phyloP scores from a whole-genome alignment of 2,888 invertebrate species.

The Protophormia terraenovae region DNA sequence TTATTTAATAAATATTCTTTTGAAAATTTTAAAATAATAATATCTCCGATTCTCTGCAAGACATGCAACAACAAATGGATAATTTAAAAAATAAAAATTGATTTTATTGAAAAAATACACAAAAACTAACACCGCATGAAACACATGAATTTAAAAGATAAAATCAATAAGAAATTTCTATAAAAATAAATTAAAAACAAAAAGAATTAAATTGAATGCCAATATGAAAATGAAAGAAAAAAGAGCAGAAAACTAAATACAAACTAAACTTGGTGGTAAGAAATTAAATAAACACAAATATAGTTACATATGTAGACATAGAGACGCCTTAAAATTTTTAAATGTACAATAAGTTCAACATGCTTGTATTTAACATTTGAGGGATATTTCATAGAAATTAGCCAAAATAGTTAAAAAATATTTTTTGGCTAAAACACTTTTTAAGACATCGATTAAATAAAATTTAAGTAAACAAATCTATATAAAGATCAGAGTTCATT shows the following conservation, averaged over 20 bases:
- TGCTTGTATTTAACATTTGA: not conserved
- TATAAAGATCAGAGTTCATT: no score
- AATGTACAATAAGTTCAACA: constrained; percentile 1
- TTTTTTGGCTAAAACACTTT: no score
- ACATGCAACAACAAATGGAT: constrained; percentile 9
- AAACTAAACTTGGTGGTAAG: not conserved
- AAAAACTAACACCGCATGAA: constrained; percentile 11
- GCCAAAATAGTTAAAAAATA: no score
- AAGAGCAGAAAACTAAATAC: not conserved
- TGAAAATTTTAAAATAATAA: not conserved
- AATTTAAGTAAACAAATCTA: no score
- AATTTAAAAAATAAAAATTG: constrained; percentile 24
- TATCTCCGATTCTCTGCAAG: constrained; percentile 15
- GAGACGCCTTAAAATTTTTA: constrained; percentile 35
- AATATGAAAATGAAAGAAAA: constrained; percentile 19
- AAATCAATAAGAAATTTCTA: constrained; percentile 36
- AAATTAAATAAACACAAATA: constrained; percentile 24
- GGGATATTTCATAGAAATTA: constrained; percentile 5
- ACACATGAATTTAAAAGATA: constrained; percentile 23
- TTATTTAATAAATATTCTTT: constrained; percentile 8
- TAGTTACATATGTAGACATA: constrained; percentile 19
- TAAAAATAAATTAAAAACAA: not conserved
- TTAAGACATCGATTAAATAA: no score
- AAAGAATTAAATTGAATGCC: not conserved
- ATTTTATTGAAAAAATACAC: constrained; percentile 20